Base-by-base conservation (phyloP, 2,113 vertebrate species). In the Caretta caretta region DNA sequence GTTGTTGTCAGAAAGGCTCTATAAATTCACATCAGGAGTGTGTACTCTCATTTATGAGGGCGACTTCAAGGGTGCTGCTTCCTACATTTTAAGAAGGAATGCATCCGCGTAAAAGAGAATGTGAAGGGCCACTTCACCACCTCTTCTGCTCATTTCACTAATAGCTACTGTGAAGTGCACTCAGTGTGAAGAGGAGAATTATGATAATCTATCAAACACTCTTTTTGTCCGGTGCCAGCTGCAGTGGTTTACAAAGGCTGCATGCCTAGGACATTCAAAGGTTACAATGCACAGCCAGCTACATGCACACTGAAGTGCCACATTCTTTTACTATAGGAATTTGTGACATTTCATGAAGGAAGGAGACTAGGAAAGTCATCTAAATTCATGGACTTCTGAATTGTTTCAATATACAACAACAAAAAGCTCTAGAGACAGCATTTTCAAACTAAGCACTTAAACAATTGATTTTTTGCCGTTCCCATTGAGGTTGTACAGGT, bases 71-170 rank as follows among this genome's bases (percentile, higher is more conserved):
- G 62, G 25, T 92, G 91, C 56, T 85, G 35, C 62, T 85, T 89
- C 81, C 84, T 94, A 49, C 35, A 25, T 86, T 93, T 35, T 65
- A 31, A 16, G 24, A 92, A 92, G 79, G 81, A 84, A 51, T 22
- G 10, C 24, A 10, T 50, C 48, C 38, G 20, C 16, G 11, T 1
- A 6, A 89, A 72, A 80, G 80, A 49, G 90, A 69, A 79, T 3
- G 1, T 35, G 79, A 90, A 87, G 31, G 65, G 56, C 31, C 72
- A 87, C 79, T 92, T 82, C 72, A 86, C 27, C 51, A 24, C 25
- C 88, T 93, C 76, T 89, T 80, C 51, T 93, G 29, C 56, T 95
- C 78, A 38, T 95, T 92, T 94, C 48, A 72, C 79, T 94, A 94
- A 94, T 6, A 86, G 84, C 76, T 95, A 10, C 75, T 92, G 3